Evolutionary conservation across 2,797 vertebrate species (phyloP).

Genomic region (Arremon brunneinucha): DNA sequence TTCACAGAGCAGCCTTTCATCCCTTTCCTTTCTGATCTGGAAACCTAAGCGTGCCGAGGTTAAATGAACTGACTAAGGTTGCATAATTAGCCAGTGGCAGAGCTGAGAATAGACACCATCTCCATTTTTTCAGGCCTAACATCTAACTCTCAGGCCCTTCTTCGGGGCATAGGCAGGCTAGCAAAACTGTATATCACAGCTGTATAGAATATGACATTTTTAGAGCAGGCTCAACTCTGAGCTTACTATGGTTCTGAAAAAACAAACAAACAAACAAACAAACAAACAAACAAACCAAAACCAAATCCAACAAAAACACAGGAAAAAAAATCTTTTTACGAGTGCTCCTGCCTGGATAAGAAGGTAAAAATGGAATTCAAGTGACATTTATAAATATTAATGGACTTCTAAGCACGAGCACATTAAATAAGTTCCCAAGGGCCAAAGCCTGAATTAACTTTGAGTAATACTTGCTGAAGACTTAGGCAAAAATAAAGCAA

Average conservation of each 20-base stretch:
- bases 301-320: not conserved
- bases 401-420: not conserved
- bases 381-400: conserved; percentile 5
- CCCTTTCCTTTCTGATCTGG: not conserved
- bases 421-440: not conserved
- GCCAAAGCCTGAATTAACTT: not conserved
- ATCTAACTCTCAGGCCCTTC: not conserved
- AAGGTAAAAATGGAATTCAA: conserved; percentile 15
- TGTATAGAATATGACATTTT: conserved; percentile 36
- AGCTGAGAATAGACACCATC: conserved; percentile 9
- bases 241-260: not conserved
- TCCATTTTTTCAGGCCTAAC: not conserved
- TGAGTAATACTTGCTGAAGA: not conserved
- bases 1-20: not conserved
- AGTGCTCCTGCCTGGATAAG: not conserved
- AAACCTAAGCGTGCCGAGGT: not conserved
- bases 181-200: not conserved
- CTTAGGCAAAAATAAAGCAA: not conserved
- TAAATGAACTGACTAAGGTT: conserved; percentile 4
- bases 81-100: conserved; percentile 23
- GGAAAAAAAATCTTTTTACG: not conserved
- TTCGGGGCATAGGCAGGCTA: not conserved
- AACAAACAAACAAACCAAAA: not conserved
- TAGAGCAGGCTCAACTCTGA: conserved; percentile 20
- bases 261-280: too few species aligned